Conservation (phyloP, 2,888 invertebrate genomes). For the Copidosoma aretas region DNA sequence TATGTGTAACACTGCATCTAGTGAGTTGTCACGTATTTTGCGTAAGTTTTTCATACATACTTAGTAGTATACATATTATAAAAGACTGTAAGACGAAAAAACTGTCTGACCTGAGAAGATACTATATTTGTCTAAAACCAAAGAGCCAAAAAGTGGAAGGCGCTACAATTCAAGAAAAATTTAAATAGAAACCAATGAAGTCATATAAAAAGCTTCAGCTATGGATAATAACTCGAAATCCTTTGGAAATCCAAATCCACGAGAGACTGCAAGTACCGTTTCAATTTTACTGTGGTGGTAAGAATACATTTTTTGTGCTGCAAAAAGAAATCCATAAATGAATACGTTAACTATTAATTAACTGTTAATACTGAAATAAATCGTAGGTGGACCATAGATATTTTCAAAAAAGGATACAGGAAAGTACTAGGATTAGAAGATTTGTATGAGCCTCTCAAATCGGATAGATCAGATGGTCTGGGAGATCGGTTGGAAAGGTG, state of each 20-base stretch:
- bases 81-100: no score
- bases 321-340: not conserved
- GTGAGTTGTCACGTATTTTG: no score
- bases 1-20: no score
- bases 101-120: no score
- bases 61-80: no score
- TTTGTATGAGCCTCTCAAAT: conserved; percentile 73
- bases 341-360: not conserved
- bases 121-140: no score
- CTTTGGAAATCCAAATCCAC: conserved; percentile 66
- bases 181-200: conserved; percentile 13
- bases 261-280: conserved; percentile 67
- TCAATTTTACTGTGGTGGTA: conserved; percentile 72
- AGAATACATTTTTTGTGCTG: conserved; percentile 42
- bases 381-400: conserved; percentile 76
- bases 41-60: no score
- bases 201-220: conserved; percentile 20
- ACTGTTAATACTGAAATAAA: not conserved
- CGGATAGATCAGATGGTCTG: conserved; percentile 73
- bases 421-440: conserved; percentile 78
- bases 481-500: conserved; percentile 74
- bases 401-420: conserved; percentile 78
- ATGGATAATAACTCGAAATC: conserved; percentile 58
- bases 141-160: not conserved
- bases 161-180: not conserved